A percentile compares a stretch with the other conserved stretches of the same genome.
phyloP scores from a whole-genome alignment of 2,888 invertebrate genomes.

The Patella pellucida region DNA sequence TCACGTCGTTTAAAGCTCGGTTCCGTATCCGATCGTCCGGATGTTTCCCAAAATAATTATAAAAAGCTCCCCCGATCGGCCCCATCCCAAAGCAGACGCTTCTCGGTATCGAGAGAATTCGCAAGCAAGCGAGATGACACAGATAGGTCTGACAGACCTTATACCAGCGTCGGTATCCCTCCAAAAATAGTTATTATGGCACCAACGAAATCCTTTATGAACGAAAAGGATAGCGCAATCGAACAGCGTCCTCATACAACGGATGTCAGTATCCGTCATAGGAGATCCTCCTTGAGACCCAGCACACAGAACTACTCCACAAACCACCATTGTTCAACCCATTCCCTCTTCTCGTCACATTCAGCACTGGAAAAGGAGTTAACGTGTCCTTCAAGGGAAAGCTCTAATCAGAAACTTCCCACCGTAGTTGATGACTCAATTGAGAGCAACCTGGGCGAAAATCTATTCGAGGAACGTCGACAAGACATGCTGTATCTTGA shows the following conservation, averaged over 20 bases:
- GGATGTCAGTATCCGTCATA: not conserved
- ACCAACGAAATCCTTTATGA: not conserved
- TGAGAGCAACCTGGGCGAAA: conserved; percentile 52
- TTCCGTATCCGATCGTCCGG: not conserved
- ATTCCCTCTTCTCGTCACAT: conserved; percentile 30
- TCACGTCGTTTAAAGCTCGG: conserved; percentile 51
- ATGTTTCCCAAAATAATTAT: conserved; percentile 14
- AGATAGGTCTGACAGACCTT: conserved; percentile 47
- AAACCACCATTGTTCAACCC: conserved; percentile 44
- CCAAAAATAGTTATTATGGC: conserved; percentile 23
- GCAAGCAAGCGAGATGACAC: not conserved
- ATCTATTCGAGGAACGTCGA: conserved; percentile 56
- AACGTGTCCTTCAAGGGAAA: not conserved
- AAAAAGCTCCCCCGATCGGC: conserved; percentile 23
- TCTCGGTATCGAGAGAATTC: conserved; percentile 51
- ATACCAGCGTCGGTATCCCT: conserved; percentile 31
- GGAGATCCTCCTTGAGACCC: not conserved
- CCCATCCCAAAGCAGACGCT: conserved; percentile 25
- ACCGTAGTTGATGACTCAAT: conserved; percentile 41
- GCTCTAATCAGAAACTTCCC: conserved; percentile 8
- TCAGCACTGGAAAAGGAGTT: not conserved
- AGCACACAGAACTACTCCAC: conserved; percentile 49
- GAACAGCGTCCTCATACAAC: not conserved
- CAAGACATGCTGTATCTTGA: conserved; percentile 58
- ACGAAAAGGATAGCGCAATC: not conserved